Base-by-base conservation (phyloP, 2,888 invertebrate genomes). In the Teinopalpus imperialis region DNA sequence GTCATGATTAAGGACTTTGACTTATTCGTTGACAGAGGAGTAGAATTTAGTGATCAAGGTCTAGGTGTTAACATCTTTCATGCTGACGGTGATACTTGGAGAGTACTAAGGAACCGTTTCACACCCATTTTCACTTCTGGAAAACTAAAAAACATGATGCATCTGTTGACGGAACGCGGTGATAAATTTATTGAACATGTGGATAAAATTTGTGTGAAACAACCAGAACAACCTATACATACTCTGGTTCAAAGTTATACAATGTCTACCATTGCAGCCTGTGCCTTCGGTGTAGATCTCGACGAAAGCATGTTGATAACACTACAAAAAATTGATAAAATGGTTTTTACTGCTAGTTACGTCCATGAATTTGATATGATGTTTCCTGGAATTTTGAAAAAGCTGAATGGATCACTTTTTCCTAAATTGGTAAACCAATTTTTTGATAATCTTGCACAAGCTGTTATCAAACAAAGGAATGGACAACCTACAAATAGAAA, bases 1-100 rank as follows among this genome's bases (percentile, higher is more conserved):
- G 50, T 81, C 0, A 56, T 79, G 54, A 70, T 80, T 7, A 76
- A 74, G 44, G 79, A 79, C 49, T 80, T 79, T 27, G 66, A 75
- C 6, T 2, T 32, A 0, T 81, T 81, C 14, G 5, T 48, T 1
- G 73, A 80, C 3, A 69, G 81, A 4, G 74, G 74, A 0, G 1
- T 73, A 0, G 65, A 68, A 23, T 66, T 73, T 8, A 69, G 69
- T 21, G 65, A 67, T 3, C 46, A 72, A 39, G 71, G 67, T 2
- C 44, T 80, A 13, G 73, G 72, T 13, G 48, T 47, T 2, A 77
- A 81, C 42, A 43, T 81, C 8, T 80, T 81, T 37, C 65, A 69
- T 32, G 65, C 71, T 0, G 66, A 74, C 16, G 72, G 65, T 2
- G 69, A 74, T 0, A 63, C 62, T 0, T 81, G 81, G 81, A 53